Evolutionary conservation across 1,140 invertebrate species (phyloP), one percentile per base, ranked within the genome.

Genomic region (Calycopis cecrops): DNA sequence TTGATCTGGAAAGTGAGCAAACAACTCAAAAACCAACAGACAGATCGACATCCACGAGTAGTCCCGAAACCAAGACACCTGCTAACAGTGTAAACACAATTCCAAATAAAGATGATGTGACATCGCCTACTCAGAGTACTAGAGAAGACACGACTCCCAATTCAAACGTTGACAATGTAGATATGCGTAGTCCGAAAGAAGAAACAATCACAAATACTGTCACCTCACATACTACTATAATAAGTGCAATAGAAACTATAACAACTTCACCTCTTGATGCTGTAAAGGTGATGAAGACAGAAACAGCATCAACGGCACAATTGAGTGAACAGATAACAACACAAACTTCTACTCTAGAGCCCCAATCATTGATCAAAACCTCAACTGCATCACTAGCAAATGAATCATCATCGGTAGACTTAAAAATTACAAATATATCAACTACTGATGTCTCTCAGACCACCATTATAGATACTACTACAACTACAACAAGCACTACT

Each of bases 1-100:
- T 94, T 70, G 92, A 95, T 78, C 81, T 92, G 48, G 88, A 88
- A 57, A 80, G 71, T 42, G 76, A 79, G 14, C 62, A 73, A 47
- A 57, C 72, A 50, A 70, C 79, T 16, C 62, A 62, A 37, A 9
- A 62, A 52, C 18, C 48, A 42, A 35, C 34, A 42, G n/a, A 62
- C 11, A n/a, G 38, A 62, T 16, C 51, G 10, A 55, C 56, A 34
- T 7, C 62, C 9, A 47, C 35, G 12, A 63, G 52, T 40, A 59
- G 50, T 42, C 42, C 54, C n/a, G 37, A 17, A 18, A 6, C 53
- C 1, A 51, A 21, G 16, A 52, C 17, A n/a, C 38, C 52, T 38
- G 52, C 52, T 35, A 65, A 34, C 9, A 48, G 28, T 38, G 44
- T 51, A 12, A 17, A 28, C 42, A 12, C 21, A 28, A 1, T 35